Percentiles rank a stretch among this genome's conserved stretches.
Conservation (phyloP, 2,888 invertebrate genomes). For the Melieria omissa region DNA sequence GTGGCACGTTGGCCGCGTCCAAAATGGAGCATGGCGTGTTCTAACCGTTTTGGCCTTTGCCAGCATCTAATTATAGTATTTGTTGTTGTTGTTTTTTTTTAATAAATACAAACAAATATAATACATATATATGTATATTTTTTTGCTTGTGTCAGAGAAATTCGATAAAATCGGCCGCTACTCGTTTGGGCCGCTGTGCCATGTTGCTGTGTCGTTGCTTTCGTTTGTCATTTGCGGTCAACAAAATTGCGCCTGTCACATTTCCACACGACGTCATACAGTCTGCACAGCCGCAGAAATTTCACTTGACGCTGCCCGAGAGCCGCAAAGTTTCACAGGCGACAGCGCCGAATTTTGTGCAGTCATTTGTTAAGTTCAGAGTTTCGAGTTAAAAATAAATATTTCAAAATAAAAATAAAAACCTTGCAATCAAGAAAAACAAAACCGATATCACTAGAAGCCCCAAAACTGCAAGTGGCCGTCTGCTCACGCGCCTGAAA, state of each 20-base stretch:
- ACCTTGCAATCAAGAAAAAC: slow-evolving; percentile 1
- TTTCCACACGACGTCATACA: slow-evolving; percentile 54
- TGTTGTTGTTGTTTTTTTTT: background rate
- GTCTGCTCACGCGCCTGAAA: too few species aligned
- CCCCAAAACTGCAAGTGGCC: slow-evolving; percentile 15
- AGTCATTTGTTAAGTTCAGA: slow-evolving; percentile 54
- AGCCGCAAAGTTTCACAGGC: background rate
- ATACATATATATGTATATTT: background rate
- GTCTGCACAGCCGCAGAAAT: slow-evolving; percentile 45
- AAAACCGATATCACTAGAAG: slow-evolving; percentile 25
- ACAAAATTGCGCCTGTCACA: slow-evolving; percentile 48
- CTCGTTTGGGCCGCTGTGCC: background rate
- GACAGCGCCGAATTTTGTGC: slow-evolving; percentile 49
- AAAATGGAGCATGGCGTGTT: too few species aligned
- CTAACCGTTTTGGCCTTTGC: too few species aligned
- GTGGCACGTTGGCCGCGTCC: too few species aligned
- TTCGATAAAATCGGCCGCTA: slow-evolving; percentile 3
- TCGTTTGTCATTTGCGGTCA: background rate
- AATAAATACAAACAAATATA: slow-evolving; percentile 14
- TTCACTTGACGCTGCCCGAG: slow-evolving; percentile 2
- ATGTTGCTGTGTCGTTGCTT: too few species aligned
- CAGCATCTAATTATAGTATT: too few species aligned
- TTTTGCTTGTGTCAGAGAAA: slow-evolving; percentile 15
- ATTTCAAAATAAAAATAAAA: background rate
- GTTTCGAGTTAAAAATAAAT: background rate